A percentile compares a stretch with the other conserved stretches of the same genome.
Conservation (phyloP, 2,113 vertebrate species). For the Macaca mulatta region DNA sequence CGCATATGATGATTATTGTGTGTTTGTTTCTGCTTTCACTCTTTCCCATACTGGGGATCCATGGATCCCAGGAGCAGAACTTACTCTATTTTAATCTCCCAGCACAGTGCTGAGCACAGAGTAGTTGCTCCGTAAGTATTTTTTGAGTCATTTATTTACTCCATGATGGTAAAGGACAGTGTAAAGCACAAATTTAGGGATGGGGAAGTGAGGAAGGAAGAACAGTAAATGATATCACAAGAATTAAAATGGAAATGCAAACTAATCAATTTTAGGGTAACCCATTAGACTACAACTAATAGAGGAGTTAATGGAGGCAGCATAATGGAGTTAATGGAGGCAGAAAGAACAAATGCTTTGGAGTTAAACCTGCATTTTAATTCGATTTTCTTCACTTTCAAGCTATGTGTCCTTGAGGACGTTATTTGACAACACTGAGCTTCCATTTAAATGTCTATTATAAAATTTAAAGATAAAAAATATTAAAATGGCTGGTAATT, state of each 20-base stretch:
- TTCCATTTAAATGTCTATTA: neutral
- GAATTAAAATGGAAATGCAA: slow-evolving; percentile 10
- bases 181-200: neutral
- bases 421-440: neutral
- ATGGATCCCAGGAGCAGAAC: neutral
- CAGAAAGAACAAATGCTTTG: neutral
- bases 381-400: neutral
- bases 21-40: slow-evolving; percentile 13
- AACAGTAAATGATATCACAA: neutral
- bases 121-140: neutral
- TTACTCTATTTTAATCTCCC: neutral
- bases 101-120: neutral
- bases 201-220: neutral
- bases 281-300: neutral
- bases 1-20: neutral
- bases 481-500: neutral
- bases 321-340: neutral
- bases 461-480: neutral
- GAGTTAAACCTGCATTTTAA: neutral
- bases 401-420: neutral
- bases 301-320: neutral
- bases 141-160: neutral
- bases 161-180: neutral
- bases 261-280: neutral
- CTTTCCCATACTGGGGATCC: neutral